A percentile compares a stretch with the other conserved stretches of the same genome.
Conservation (phyloP, 2,888 invertebrate species). For the Leptopilina syphax region DNA sequence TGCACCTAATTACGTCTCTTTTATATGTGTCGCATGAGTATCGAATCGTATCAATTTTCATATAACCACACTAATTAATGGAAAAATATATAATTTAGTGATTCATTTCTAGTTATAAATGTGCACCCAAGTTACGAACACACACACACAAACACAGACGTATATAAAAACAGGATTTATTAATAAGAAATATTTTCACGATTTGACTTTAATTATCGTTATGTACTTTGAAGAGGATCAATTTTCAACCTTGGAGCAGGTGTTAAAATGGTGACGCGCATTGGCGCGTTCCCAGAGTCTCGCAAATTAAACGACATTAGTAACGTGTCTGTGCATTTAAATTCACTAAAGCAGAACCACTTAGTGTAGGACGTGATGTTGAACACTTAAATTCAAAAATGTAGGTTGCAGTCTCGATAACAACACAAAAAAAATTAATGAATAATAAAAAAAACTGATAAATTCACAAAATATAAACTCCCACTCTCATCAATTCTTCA, state of each 20-base stretch:
- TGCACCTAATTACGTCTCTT: no score
- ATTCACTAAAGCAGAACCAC: slow-evolving; percentile 18
- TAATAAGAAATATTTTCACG: not conserved
- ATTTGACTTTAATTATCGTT: slow-evolving; percentile 20
- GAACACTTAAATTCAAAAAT: slow-evolving; percentile 12
- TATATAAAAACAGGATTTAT: not conserved
- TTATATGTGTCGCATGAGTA: no score
- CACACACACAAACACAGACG: no score
- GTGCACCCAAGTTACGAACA: no score
- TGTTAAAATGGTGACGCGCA: slow-evolving; percentile 30
- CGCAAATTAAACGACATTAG: slow-evolving; percentile 35
- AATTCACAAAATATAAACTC: not conserved
- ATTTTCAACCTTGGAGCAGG: slow-evolving; percentile 27
- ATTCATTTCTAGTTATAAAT: no score
- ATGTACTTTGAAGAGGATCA: not conserved
- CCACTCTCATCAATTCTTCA: no score
- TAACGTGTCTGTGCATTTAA: slow-evolving; percentile 18
- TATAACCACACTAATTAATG: no score
- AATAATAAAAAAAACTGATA: not conserved
- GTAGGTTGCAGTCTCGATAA: slow-evolving; percentile 3
- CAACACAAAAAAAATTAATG: not conserved
- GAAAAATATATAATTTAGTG: no score
- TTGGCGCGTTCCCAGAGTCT: slow-evolving; percentile 32
- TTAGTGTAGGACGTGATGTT: slow-evolving; percentile 14
- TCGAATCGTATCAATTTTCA: no score